phyloP scores from a whole-genome alignment of 2,113 vertebrate genomes.

The Forbesichthys papilliferus region DNA sequence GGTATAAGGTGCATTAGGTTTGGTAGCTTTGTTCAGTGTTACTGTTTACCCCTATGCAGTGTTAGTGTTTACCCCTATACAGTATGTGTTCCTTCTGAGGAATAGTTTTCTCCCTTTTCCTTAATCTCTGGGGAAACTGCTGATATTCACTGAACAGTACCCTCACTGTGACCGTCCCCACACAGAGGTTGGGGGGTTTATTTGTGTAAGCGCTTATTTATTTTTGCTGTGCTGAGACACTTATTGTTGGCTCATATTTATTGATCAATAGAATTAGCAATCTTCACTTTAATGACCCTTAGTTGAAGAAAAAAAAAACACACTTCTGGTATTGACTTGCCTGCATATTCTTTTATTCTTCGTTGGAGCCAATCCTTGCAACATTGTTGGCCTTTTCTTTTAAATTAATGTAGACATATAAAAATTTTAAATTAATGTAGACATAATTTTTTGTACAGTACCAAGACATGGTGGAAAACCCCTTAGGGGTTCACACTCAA shows the following conservation, averaged over 20 bases:
- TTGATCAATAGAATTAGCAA: conserved; percentile 51
- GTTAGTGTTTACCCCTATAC: conserved; percentile 54
- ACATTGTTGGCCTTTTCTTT: background rate
- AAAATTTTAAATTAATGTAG: background rate
- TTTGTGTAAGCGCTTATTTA: conserved; percentile 22
- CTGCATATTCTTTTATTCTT: conserved; percentile 22
- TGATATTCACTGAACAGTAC: conserved; percentile 54
- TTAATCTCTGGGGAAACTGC: conserved; percentile 40
- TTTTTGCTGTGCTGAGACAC: conserved; percentile 43
- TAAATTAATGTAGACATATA: background rate
- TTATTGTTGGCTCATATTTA: conserved; percentile 18
- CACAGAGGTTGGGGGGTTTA: conserved; percentile 42
- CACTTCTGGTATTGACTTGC: conserved; percentile 16
- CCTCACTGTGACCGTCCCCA: conserved; percentile 41
- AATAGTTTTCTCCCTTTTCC: conserved; percentile 45
- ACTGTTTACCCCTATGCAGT: conserved; percentile 55
- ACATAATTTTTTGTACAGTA: background rate
- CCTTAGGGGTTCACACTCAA: background rate
- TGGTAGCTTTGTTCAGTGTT: conserved; percentile 44
- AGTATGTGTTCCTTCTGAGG: conserved; percentile 52
- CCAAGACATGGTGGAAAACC: background rate
- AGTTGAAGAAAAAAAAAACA: background rate
- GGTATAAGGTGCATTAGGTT: conserved; percentile 54
- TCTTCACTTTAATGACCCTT: conserved; percentile 26
- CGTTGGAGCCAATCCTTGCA: background rate